phyloP scores from a whole-genome alignment of 1,140 invertebrate genomes.

The Dinoponera quadriceps region DNA sequence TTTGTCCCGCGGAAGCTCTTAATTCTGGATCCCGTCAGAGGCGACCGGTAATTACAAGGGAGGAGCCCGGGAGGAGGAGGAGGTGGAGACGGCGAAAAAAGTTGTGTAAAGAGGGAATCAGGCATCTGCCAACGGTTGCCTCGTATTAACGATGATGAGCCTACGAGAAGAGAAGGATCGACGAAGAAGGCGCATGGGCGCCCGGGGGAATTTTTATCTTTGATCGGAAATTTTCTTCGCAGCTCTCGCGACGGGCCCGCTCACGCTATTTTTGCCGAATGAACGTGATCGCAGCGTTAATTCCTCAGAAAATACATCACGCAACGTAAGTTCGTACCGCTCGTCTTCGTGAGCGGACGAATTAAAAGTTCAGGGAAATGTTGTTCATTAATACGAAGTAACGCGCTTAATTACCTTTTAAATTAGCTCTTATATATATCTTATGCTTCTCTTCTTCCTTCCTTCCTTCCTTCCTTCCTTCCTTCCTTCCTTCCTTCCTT shows the following conservation, averaged over 20 bases:
- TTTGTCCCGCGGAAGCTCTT: constrained; percentile 63
- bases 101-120: constrained; percentile 56
- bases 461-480: not conserved
- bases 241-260: not conserved
- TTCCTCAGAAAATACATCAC: too few relatives aligned
- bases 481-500: not conserved
- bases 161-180: constrained; percentile 39
- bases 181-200: constrained; percentile 26
- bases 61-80: not conserved
- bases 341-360: not conserved
- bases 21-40: constrained; percentile 60
- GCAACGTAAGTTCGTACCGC: too few relatives aligned
- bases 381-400: constrained; percentile 1
- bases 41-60: constrained; percentile 52
- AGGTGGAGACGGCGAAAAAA: constrained; percentile 41
- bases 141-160: constrained; percentile 71
- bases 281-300: too few relatives aligned
- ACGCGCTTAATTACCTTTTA: constrained; percentile 21
- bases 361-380: not conserved
- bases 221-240: not conserved
- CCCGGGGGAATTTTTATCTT: constrained; percentile 22
- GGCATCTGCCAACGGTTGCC: constrained; percentile 63
- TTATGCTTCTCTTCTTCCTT: not conserved
- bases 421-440: constrained; percentile 7
- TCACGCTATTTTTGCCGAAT: too few relatives aligned